These are phyloP conservation scores for Spermophilus dauricus DNA, from an alignment of 2,113 vertebrate genomes.

Conservation along the genomic window DNA sequence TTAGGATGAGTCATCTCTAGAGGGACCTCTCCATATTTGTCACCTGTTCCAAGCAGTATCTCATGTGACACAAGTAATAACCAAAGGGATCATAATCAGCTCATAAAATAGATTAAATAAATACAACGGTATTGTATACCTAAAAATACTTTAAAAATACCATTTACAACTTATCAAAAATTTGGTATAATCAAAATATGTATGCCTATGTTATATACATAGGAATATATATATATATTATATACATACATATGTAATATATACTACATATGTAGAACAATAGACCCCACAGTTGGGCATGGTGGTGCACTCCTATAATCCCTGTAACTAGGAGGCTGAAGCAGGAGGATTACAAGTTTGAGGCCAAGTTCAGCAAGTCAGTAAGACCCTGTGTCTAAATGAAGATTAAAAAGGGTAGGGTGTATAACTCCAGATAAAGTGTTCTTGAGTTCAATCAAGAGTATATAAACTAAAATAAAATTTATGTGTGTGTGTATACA, in stretches of 20 bases:
- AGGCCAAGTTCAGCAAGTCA: no score
- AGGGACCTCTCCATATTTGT: background rate
- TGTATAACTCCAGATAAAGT: no score
- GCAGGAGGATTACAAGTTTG: no score
- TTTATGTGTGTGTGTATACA: no score
- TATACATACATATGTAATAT: background rate
- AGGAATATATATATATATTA: background rate
- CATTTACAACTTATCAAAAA: background rate
- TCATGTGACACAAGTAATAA: background rate
- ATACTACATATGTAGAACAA: background rate
- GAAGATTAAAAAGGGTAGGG: no score
- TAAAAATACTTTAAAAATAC: background rate
- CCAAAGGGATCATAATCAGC: background rate
- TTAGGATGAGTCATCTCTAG: no score
- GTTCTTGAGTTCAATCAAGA: no score
- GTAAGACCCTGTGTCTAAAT: no score
- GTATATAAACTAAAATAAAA: no score
- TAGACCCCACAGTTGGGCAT: background rate
- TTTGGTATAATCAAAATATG: background rate
- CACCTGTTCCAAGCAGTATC: background rate
- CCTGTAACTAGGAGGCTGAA: no score
- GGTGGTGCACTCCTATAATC: no score
- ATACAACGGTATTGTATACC: background rate
- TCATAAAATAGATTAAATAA: background rate
- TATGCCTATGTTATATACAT: background rate